Percentiles rank a stretch among this genome's conserved stretches.
Conservation (phyloP, 2,113 vertebrate genomes). For the Todiramphus chloris region DNA sequence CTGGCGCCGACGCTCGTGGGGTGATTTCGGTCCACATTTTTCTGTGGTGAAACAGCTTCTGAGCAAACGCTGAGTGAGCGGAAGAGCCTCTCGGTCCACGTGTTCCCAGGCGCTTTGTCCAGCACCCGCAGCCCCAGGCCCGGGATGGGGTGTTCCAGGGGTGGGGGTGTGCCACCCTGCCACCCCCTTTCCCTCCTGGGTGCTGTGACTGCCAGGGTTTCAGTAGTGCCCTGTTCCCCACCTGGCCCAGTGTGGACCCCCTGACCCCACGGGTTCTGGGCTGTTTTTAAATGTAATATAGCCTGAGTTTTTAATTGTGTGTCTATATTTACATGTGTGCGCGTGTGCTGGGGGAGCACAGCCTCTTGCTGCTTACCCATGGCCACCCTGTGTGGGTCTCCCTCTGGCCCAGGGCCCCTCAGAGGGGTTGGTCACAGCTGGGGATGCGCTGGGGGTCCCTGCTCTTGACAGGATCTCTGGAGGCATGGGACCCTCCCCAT, state of each 20-base stretch:
- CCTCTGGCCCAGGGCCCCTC: not conserved
- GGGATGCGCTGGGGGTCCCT: not conserved
- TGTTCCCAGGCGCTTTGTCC: not conserved
- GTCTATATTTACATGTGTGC: not conserved
- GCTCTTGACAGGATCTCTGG: too few relatives aligned
- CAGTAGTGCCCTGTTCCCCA: not conserved
- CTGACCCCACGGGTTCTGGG: fast-evolving
- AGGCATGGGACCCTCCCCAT: not conserved
- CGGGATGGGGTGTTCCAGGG: fast-evolving
- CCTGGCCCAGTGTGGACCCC: not conserved
- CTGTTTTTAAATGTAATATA: slow-evolving; percentile 47
- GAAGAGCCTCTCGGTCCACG: not conserved
- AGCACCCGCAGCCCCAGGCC: not conserved
- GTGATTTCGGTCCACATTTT: not conserved
- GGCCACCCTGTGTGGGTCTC: not conserved
- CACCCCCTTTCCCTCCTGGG: too few relatives aligned
- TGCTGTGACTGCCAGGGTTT: fast-evolving
- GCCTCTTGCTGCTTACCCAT: not conserved
- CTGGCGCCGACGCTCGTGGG: not conserved
- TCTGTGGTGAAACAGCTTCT: not conserved
- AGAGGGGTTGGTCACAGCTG: not conserved
- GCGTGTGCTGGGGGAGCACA: not conserved
- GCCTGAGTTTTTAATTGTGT: not conserved
- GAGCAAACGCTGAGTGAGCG: not conserved
- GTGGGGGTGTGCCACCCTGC: too few relatives aligned